These are phyloP conservation scores for Sitodiplosis mosellana DNA, from an alignment of 1,140 invertebrate species.

Conservation along the genomic window DNA sequence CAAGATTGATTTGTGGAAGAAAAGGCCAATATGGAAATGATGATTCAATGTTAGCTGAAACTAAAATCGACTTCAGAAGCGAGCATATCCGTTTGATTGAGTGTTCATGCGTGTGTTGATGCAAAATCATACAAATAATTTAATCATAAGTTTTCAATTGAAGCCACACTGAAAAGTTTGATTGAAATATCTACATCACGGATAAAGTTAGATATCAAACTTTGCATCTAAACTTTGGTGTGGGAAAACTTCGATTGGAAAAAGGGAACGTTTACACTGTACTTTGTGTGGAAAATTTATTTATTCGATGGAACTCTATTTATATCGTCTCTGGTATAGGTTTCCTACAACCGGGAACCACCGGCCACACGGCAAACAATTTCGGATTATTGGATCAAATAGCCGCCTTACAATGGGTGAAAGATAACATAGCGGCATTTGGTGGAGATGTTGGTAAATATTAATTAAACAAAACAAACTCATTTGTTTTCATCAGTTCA, in stretches of 20 bases:
- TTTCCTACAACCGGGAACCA: constrained; percentile 56
- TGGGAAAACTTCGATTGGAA: no score
- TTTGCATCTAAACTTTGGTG: no score
- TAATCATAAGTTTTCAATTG: no score
- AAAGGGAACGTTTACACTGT: neutral
- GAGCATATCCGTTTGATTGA: no score
- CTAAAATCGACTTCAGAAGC: no score
- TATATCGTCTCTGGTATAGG: no score
- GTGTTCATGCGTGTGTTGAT: no score
- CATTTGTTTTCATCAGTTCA: constrained; percentile 5
- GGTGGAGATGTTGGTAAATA: constrained; percentile 46
- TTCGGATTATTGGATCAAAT: constrained; percentile 80
- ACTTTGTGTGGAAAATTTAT: neutral
- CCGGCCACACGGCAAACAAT: constrained; percentile 53
- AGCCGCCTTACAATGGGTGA: constrained; percentile 72
- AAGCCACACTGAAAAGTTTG: neutral
- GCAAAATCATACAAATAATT: no score
- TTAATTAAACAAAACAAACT: constrained; percentile 16
- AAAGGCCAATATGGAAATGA: no score
- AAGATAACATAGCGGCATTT: constrained; percentile 66
- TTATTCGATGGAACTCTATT: constrained; percentile 4
- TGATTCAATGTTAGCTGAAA: no score
- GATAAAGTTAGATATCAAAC: no score
- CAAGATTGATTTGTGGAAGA: no score
- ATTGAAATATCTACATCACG: neutral